A percentile compares a stretch with the other conserved stretches of the same genome.
Conservation (phyloP, 2,113 vertebrate genomes). For the Oryzias woworae region DNA sequence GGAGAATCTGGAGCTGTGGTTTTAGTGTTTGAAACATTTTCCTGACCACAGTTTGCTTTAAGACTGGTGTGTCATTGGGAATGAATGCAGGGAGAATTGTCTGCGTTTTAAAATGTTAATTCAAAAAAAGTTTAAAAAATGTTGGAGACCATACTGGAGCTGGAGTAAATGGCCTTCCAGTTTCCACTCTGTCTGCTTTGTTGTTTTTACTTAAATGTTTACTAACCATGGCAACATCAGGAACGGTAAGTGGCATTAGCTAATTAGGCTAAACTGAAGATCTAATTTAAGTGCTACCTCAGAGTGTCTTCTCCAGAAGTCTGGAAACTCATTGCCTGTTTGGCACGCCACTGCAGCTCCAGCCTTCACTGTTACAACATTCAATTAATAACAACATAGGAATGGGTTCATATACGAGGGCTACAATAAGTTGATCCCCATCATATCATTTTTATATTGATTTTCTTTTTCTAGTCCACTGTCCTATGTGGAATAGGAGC, state of each 20-base stretch:
- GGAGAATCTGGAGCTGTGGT: slow-evolving; percentile 48
- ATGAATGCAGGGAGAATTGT: slow-evolving; percentile 47
- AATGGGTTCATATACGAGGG: slow-evolving; percentile 24
- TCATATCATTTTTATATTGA: slow-evolving; percentile 3
- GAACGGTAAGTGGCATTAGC: slow-evolving; percentile 53
- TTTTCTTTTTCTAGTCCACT: background rate
- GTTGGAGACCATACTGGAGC: slow-evolving; percentile 41
- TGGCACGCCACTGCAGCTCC: slow-evolving; percentile 33
- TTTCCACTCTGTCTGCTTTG: slow-evolving; percentile 23
- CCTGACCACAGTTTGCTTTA: slow-evolving; percentile 40
- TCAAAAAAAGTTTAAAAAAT: slow-evolving; percentile 47
- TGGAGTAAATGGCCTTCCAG: slow-evolving; percentile 23
- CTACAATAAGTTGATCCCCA: slow-evolving; percentile 29
- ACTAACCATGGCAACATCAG: slow-evolving; percentile 60
- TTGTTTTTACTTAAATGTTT: slow-evolving; percentile 48
- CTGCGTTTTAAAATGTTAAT: slow-evolving; percentile 61
- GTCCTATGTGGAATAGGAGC: background rate
- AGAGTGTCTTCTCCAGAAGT: slow-evolving; percentile 39
- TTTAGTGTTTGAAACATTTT: slow-evolving; percentile 69
- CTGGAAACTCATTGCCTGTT: slow-evolving; percentile 43
- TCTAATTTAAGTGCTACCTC: slow-evolving; percentile 41
- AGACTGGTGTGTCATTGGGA: slow-evolving; percentile 33
- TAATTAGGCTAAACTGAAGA: slow-evolving; percentile 57
- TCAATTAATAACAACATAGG: slow-evolving; percentile 25
- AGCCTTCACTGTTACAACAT: slow-evolving; percentile 32